Conservation (phyloP, 2,797 vertebrate genomes). For the Melanotaenia pygmaea region DNA sequence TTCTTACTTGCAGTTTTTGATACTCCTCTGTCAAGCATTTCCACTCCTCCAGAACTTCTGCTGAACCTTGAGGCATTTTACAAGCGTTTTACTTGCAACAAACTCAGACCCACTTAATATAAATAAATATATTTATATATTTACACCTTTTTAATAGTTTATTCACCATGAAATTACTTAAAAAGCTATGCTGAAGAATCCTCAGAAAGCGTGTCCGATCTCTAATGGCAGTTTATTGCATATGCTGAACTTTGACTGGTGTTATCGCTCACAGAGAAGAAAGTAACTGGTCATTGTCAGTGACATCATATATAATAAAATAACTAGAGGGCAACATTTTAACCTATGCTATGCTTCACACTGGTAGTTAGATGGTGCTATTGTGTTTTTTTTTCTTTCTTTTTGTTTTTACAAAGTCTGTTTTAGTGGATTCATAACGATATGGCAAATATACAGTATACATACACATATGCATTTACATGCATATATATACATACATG, state of each 20-base stretch:
- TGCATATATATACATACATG: no score
- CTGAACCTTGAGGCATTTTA: slow-evolving; percentile 68
- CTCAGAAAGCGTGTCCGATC: slow-evolving; percentile 42
- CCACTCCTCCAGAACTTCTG: slow-evolving; percentile 86
- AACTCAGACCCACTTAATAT: neutral
- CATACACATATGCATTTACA: neutral
- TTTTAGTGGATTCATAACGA: neutral
- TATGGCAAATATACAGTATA: no score
- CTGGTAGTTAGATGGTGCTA: neutral
- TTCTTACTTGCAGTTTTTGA: slow-evolving; percentile 88
- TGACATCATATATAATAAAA: neutral
- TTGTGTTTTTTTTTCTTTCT: neutral
- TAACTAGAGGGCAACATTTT: neutral
- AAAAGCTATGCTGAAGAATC: slow-evolving; percentile 31
- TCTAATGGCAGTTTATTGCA: slow-evolving; percentile 60
- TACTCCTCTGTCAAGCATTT: slow-evolving; percentile 87
- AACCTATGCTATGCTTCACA: neutral
- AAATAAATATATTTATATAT: neutral
- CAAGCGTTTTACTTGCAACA: neutral
- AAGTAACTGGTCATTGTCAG: neutral
- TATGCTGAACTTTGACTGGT: slow-evolving; percentile 77
- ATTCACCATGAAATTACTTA: slow-evolving; percentile 20
- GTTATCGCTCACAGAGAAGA: slow-evolving; percentile 18
- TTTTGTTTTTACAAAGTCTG: neutral
- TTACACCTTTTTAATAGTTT: slow-evolving; percentile 1